Evolutionary conservation across 2,888 invertebrate genomes (phyloP), one percentile per base, ranked within the genome.

Genomic region (Syrista parreyssii): DNA sequence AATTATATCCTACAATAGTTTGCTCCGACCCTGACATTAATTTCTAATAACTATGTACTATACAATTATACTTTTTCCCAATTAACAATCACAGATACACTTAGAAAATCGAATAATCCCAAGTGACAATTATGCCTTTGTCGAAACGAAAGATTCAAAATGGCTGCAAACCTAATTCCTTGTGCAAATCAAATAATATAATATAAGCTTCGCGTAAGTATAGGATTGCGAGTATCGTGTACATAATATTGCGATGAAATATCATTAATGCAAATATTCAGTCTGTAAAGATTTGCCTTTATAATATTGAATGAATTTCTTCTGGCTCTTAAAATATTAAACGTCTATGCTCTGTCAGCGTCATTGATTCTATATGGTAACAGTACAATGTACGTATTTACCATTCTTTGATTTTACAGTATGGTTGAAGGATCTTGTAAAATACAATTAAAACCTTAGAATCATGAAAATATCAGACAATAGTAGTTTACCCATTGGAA

Each of bases 231-330:
- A 55, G 9, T 55, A 55, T 23, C 23, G 23, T 15, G 55, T 9
- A 55, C 6, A 2, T 55, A 55, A 55, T 6, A 9, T 15, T 6
- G 23, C 55, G 55, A 30, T 75, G 6, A 55, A 31, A 68, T 32
- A n/a, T 33, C 12, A 30, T 73, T 15, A 11, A n/a, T 76, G 40
- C 35, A 74, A 74, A 55, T 74, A 35, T 68, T 77, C 74, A 74
- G 77, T 77, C 74, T 77, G 74, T 77, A 74, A 74, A 77, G 34
- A 68, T 73, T 68, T 15, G 23, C 55, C 55, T 55, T 23, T 55
- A 23, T 23, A 23, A 23, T 23, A 9, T 23, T 55, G 23, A 23
- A 55, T 2, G 9, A 9, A 9, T 23, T 55, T 6, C 23, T 9
- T 55, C 55, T 23, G 55, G 2, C 23, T 23, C 55, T 55, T 55